phyloP scores from a whole-genome alignment of 2,888 invertebrate species.

The Alentia gelatinosa region DNA sequence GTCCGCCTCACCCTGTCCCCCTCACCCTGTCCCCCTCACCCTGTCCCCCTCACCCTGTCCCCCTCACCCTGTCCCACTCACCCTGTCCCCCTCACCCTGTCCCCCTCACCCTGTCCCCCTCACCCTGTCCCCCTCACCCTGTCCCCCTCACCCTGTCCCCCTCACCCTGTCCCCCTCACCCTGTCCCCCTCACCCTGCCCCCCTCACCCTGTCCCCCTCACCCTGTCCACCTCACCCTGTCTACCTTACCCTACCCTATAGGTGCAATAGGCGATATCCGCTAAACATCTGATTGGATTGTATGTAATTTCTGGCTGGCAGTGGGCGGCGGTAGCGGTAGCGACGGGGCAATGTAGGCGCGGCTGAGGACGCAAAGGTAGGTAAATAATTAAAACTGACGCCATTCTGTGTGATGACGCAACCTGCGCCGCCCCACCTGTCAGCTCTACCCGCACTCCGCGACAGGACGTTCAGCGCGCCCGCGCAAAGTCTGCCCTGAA shows the following conservation, averaged over 20 bases:
- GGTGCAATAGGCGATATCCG: too few species aligned
- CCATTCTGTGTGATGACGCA: too few species aligned
- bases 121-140: background rate
- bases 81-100: background rate
- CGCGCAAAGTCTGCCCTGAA: too few species aligned
- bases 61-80: background rate
- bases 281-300: too few species aligned
- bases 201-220: background rate
- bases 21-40: background rate
- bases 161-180: background rate
- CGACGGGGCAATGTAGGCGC: too few species aligned
- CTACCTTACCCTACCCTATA: background rate
- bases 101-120: background rate
- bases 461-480: too few species aligned
- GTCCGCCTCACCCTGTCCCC: background rate
- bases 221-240: background rate
- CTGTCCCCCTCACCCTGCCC: background rate
- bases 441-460: too few species aligned
- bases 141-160: background rate
- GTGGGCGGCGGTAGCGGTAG: too few species aligned
- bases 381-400: too few species aligned
- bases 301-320: too few species aligned
- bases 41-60: background rate
- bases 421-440: too few species aligned
- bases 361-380: too few species aligned